A percentile compares a stretch with the other conserved stretches of the same genome.
phyloP scores from a whole-genome alignment of 2,113 vertebrate species.

The Hemiscyllium ocellatum region DNA sequence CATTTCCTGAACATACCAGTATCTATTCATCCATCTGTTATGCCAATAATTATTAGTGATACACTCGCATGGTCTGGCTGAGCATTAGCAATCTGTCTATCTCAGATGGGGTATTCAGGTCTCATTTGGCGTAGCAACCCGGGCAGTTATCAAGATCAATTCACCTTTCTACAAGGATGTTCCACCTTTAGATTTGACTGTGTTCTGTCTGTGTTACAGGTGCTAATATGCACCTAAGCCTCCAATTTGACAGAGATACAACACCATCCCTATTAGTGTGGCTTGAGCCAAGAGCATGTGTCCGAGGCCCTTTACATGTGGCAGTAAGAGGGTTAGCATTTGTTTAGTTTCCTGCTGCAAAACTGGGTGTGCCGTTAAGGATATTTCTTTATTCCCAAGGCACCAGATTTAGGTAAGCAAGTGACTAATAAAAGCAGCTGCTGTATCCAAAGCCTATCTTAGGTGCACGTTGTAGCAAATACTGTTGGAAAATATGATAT shows the following conservation, averaged over 20 bases:
- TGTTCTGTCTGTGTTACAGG: neutral
- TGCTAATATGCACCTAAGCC: neutral
- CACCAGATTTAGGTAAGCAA: too few relatives aligned
- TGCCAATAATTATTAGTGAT: neutral
- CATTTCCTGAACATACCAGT: neutral
- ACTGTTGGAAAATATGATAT: neutral
- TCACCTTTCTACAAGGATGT: neutral
- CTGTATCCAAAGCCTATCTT: neutral
- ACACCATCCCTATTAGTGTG: neutral
- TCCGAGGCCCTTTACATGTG: too few relatives aligned
- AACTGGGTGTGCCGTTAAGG: too few relatives aligned
- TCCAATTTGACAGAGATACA: neutral
- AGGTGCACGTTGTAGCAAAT: neutral
- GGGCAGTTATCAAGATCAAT: neutral
- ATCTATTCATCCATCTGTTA: neutral
- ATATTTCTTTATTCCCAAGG: too few relatives aligned
- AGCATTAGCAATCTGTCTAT: neutral
- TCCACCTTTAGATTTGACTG: neutral
- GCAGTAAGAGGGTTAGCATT: too few relatives aligned
- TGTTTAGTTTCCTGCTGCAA: too few relatives aligned
- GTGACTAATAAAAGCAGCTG: too few relatives aligned
- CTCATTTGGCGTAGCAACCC: neutral
- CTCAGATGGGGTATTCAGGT: neutral
- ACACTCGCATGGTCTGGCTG: neutral
- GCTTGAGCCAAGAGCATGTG: too few relatives aligned